Evolutionary conservation across 2,888 invertebrate species (phyloP).

Genomic region (Cheilosia impressa): DNA sequence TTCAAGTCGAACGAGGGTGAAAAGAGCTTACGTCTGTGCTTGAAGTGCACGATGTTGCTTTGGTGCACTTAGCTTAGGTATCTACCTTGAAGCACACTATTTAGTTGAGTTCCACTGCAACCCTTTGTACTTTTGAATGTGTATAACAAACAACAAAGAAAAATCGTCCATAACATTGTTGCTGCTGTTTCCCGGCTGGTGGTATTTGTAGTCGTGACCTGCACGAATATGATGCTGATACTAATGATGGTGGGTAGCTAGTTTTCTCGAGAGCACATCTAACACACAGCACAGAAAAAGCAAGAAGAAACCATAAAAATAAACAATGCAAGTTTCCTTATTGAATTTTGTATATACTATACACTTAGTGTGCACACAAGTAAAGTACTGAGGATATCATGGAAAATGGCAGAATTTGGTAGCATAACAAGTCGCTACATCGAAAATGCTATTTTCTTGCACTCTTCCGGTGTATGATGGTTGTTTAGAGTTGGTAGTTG

Average conservation of each 20-base stretch:
- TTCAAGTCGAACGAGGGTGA: background rate
- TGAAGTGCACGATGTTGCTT: slow-evolving; percentile 42
- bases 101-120: slow-evolving; percentile 20
- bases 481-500: slow-evolving; percentile 14
- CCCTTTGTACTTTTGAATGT: background rate
- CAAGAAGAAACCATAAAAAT: background rate
- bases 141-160: background rate
- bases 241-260: slow-evolving; percentile 35
- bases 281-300: background rate
- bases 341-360: slow-evolving; percentile 48
- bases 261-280: slow-evolving; percentile 2
- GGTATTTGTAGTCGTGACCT: slow-evolving; percentile 16
- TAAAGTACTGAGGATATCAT: slow-evolving; percentile 28
- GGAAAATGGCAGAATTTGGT: background rate
- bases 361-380: slow-evolving; percentile 23
- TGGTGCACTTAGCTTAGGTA: slow-evolving; percentile 22
- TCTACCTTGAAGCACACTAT: slow-evolving; percentile 39
- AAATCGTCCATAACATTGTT: slow-evolving; percentile 42
- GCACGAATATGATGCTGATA: slow-evolving; percentile 22
- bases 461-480: background rate
- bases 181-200: slow-evolving; percentile 13
- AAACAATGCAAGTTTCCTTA: slow-evolving; percentile 27
- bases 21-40: slow-evolving; percentile 4
- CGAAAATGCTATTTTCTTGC: slow-evolving; percentile 5
- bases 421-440: slow-evolving; percentile 6